These are phyloP conservation scores for Strigops habroptila DNA, from an alignment of 2,113 vertebrate species.

Conservation along the genomic window DNA sequence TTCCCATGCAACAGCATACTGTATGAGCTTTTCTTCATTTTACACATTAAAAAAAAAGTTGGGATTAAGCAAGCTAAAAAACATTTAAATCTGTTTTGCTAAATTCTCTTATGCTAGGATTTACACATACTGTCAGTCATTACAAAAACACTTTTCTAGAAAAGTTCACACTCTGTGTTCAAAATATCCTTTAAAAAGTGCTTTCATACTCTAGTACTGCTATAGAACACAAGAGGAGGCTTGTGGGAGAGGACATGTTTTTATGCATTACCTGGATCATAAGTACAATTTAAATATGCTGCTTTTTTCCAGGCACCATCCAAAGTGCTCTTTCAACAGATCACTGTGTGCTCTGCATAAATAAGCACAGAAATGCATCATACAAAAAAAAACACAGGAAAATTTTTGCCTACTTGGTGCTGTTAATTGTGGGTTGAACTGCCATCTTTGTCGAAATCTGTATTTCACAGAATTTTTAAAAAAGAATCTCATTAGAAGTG, in stretches of 20 bases:
- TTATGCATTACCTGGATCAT: neutral
- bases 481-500: neutral
- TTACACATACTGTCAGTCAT: neutral
- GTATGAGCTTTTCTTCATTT: neutral
- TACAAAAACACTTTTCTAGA: conserved; percentile 3
- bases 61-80: neutral
- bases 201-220: neutral
- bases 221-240: neutral
- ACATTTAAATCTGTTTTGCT: neutral
- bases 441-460: neutral
- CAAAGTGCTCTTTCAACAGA: neutral
- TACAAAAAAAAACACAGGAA: neutral
- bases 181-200: neutral
- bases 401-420: neutral
- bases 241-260: neutral
- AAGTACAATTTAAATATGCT: neutral
- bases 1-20: neutral
- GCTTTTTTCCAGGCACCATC: neutral
- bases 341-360: neutral
- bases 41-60: neutral
- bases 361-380: neutral
- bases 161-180: neutral
- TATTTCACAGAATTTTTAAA: neutral
- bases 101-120: neutral
- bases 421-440: neutral